Evolutionary conservation across 2,888 invertebrate species (phyloP).

Genomic region (Anaspis maculata): DNA sequence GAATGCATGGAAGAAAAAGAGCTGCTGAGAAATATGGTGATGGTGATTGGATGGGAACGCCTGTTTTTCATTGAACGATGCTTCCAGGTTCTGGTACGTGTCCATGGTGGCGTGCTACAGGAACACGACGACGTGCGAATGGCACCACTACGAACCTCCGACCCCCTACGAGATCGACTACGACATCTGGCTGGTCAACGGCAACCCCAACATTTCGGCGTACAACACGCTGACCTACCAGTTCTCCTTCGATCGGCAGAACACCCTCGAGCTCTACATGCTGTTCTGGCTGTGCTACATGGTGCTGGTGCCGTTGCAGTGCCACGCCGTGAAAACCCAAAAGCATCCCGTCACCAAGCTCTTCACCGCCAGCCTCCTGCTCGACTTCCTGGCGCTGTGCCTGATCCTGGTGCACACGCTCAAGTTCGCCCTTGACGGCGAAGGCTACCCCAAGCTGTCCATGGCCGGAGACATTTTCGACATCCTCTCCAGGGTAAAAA

Average conservation of each 20-base stretch:
- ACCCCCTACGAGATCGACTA: conserved; percentile 54
- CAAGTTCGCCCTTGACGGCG: conserved; percentile 85
- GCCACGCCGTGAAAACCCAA: conserved; percentile 83
- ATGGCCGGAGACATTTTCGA: conserved; percentile 88
- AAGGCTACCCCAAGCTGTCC: conserved; percentile 73
- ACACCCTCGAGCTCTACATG: conserved; percentile 83
- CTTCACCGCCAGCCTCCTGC: conserved; percentile 76
- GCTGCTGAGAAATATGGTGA: too few relatives aligned
- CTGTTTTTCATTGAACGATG: not conserved
- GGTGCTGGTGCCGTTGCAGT: conserved; percentile 75
- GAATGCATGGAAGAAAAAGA: too few relatives aligned
- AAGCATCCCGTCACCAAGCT: conserved; percentile 86
- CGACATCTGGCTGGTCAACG: conserved; percentile 94
- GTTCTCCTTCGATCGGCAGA: conserved; percentile 93
- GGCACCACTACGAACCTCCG: conserved; percentile 65
- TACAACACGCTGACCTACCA: conserved; percentile 88
- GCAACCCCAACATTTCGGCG: conserved; percentile 81
- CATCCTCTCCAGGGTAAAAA: conserved; percentile 82
- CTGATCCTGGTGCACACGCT: conserved; percentile 83
- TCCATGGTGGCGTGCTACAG: conserved; percentile 89
- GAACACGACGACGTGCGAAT: conserved; percentile 69
- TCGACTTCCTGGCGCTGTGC: conserved; percentile 79
- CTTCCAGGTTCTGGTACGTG: conserved; percentile 86
- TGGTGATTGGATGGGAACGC: too few relatives aligned
- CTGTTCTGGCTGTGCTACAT: conserved; percentile 81